These are phyloP conservation scores for Protaetia brevitarsis DNA, from an alignment of 1,140 invertebrate species.

Conservation along the genomic window DNA sequence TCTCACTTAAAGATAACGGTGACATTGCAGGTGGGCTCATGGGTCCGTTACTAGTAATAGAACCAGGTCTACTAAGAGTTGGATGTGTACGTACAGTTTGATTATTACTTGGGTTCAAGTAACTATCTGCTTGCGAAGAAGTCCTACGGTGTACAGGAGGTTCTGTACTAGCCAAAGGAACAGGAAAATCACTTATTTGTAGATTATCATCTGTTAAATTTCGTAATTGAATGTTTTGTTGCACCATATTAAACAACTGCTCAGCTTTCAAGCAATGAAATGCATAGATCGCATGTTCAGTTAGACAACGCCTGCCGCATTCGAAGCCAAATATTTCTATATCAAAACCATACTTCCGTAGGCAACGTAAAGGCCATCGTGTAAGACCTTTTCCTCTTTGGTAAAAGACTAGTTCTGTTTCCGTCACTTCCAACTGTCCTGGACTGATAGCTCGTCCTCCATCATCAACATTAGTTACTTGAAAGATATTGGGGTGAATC, in stretches of 20 bases:
- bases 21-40: conserved; percentile 35
- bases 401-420: conserved; percentile 78
- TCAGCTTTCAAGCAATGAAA: conserved; percentile 90
- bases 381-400: conserved; percentile 74
- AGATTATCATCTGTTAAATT: conserved; percentile 33
- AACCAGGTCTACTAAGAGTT: conserved; percentile 36
- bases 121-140: conserved; percentile 34
- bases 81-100: conserved; percentile 27
- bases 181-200: conserved; percentile 34
- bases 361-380: conserved; percentile 83
- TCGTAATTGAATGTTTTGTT: conserved; percentile 74
- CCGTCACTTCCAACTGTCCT: conserved; percentile 82
- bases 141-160: conserved; percentile 35
- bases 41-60: conserved; percentile 43
- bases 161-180: conserved; percentile 32
- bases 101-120: conserved; percentile 39
- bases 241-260: conserved; percentile 84
- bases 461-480: conserved; percentile 78
- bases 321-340: conserved; percentile 93
- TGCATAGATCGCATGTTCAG: conserved; percentile 91
- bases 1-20: conserved; percentile 32
- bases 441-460: conserved; percentile 67
- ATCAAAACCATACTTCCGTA: conserved; percentile 94
- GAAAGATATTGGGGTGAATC: conserved; percentile 72
- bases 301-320: conserved; percentile 88